phyloP scores from a whole-genome alignment of 37 sponge, comb jelly and placozoan species.

The Corticium candelabrum region DNA sequence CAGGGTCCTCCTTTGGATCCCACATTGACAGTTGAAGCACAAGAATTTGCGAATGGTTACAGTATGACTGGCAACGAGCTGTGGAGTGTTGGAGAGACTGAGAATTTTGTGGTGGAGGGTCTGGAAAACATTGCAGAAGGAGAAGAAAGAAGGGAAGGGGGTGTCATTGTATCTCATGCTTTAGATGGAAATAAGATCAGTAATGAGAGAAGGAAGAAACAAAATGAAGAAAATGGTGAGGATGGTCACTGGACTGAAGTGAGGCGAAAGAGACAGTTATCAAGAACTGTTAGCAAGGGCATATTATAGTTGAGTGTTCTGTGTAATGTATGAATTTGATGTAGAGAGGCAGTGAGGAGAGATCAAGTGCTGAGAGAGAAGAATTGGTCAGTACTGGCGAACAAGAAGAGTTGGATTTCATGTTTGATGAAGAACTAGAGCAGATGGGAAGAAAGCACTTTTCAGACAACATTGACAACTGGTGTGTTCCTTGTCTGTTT shows the following conservation, averaged over 20 bases:
- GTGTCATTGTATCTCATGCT: neutral
- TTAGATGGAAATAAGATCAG: too few species aligned
- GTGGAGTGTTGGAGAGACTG: too few species aligned
- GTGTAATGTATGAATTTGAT: too few species aligned
- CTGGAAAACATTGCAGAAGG: conserved; percentile 3
- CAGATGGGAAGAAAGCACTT: conserved; percentile 40
- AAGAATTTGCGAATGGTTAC: neutral
- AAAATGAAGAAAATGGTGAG: neutral
- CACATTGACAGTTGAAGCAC: neutral
- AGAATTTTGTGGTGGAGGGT: too few species aligned
- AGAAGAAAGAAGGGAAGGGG: too few species aligned
- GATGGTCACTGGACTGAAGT: neutral
- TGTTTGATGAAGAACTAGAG: conserved; percentile 52
- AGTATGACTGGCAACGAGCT: neutral
- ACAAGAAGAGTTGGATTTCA: conserved; percentile 48
- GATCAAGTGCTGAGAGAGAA: too few species aligned
- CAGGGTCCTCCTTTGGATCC: neutral
- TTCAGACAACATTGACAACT: conserved; percentile 11
- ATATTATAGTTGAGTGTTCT: neutral
- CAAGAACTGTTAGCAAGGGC: neutral
- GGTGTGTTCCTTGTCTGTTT: neutral
- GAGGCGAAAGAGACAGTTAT: neutral
- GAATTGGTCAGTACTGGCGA: neutral
- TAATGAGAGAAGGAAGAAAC: too few species aligned
- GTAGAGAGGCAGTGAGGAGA: too few species aligned